These are phyloP conservation scores for Pavo muticus DNA, from an alignment of 2,113 vertebrate genomes.

Conservation along the genomic window DNA sequence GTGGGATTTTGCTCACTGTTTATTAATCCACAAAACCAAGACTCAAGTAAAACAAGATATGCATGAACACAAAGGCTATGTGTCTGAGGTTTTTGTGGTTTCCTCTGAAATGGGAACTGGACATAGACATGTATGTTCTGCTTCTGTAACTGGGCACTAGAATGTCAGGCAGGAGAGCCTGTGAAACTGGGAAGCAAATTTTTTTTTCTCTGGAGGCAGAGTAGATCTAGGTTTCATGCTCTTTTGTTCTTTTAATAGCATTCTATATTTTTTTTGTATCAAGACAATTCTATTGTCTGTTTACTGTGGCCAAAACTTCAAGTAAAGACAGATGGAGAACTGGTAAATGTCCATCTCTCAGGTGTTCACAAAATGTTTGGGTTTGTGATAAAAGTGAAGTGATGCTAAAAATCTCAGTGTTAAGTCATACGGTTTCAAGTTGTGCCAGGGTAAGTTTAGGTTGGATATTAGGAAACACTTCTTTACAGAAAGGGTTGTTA, in stretches of 20 bases:
- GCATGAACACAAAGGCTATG: neutral
- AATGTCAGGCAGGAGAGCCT: neutral
- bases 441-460: no score
- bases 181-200: neutral
- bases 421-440: neutral
- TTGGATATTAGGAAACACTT: no score
- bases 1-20: neutral
- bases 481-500: no score
- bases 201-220: neutral
- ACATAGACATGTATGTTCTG: neutral
- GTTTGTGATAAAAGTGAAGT: neutral
- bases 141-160: neutral
- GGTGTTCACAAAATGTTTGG: neutral
- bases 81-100: slow-evolving; percentile 7
- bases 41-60: neutral
- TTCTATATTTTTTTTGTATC: neutral
- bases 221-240: neutral
- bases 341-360: neutral
- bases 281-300: neutral
- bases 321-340: neutral
- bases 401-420: neutral
- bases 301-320: neutral
- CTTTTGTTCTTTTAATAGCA: neutral
- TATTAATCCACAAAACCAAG: neutral
- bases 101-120: neutral